phyloP scores from a whole-genome alignment of 2,888 invertebrate species.

The Chironomus riparius region DNA sequence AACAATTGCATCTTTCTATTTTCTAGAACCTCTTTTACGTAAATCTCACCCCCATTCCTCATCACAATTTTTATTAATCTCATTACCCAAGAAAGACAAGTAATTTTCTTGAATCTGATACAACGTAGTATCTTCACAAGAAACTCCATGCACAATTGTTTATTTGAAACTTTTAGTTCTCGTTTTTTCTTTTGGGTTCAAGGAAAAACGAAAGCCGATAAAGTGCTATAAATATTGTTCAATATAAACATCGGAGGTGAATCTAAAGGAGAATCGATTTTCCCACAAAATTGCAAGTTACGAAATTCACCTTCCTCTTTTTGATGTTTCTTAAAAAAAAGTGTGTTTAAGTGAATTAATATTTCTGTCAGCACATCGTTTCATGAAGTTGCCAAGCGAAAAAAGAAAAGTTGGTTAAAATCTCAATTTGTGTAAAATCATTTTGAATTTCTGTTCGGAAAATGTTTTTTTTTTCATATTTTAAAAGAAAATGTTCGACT shows the following conservation, averaged over 20 bases:
- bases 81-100: no score
- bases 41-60: no score
- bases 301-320: conserved; percentile 17
- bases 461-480: neutral
- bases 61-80: no score
- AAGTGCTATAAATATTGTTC: conserved; percentile 23
- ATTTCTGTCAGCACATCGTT: conserved; percentile 21
- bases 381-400: neutral
- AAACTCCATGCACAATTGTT: neutral
- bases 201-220: conserved; percentile 23
- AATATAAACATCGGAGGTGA: conserved; percentile 17
- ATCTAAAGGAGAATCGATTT: neutral
- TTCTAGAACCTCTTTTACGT: no score
- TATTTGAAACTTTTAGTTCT: conserved; percentile 15
- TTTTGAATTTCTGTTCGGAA: conserved; percentile 5
- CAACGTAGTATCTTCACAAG: no score
- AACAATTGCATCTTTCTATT: no score
- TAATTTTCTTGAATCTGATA: no score
- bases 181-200: conserved; percentile 18
- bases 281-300: conserved; percentile 24
- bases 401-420: neutral
- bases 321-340: neutral
- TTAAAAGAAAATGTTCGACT: conserved; percentile 35
- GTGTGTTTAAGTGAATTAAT: conserved; percentile 11
- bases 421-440: neutral